Evolutionary conservation across 2,888 invertebrate genomes (phyloP), one percentile per base, ranked within the genome.

Genomic region (Criorhina ranunculi): DNA sequence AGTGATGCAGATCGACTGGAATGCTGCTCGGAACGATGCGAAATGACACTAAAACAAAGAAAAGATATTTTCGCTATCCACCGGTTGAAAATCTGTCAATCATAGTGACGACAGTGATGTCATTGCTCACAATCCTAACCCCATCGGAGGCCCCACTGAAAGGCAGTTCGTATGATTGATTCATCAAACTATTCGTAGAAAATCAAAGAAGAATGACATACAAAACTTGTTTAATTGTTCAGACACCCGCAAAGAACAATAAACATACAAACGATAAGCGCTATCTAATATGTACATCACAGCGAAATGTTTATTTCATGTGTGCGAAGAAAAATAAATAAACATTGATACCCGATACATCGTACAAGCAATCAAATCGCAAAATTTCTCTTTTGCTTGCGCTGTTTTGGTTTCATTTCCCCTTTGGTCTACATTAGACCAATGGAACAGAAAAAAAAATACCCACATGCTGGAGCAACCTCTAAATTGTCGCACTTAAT

Each of bases 401-500:
- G 12, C 8, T 31, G 15, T 49, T 49, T 9, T 12, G n/a, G 2
- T 64, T 19, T n/a, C 33, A 19, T 19, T 35, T 29, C 15, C 42
- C 7, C 11, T 7, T 42, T 59, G 40, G 19, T 40, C 19, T 24
- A 19, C n/a, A 19, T 5, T 5, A 46, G 11, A 49, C 8, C 15
- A 1, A 12, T 0, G 24, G 1, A 9, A 11, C n/a, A 51, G 24
- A 12, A 37, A 33, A 37, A 42, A 55, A 2, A 46, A 1, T 60
- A 53, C 69, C 76, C 62, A 69, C 67, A 75, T 64, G 35, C 19
- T 44, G 37, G 19, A 53, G 17, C 31, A 19, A 60, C 42, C 51
- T 44, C 60, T 67, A 31, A 82, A 66, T 53, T 46, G 53, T 44
- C 35, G 17, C 73, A 79, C 73, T 83, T 35, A 75, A 83, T 83